Conservation (phyloP, 2,797 vertebrate genomes). For the Scolopax bukidnonensis region DNA sequence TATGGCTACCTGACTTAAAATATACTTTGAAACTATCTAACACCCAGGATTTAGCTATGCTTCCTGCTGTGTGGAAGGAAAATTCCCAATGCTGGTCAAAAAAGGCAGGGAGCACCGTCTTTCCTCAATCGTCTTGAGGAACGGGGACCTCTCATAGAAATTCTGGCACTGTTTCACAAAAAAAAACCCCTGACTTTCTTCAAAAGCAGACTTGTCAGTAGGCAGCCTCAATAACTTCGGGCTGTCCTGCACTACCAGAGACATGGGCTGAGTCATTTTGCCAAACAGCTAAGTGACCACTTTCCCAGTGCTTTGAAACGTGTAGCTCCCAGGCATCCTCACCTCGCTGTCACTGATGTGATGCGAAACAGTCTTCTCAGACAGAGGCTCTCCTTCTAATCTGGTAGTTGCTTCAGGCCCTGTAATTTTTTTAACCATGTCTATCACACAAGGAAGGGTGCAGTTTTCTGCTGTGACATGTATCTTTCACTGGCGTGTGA, state of each 20-base stretch:
- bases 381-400: neutral
- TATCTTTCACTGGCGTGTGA: neutral
- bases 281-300: neutral
- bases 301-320: slow-evolving; percentile 11
- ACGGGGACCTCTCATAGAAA: neutral
- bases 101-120: neutral
- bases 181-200: neutral
- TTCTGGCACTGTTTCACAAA: neutral
- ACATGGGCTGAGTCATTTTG: neutral
- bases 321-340: neutral
- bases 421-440: neutral
- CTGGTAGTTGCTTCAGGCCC: slow-evolving; percentile 7
- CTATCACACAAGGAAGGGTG: neutral
- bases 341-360: neutral
- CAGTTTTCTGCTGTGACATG: neutral
- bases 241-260: neutral
- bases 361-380: neutral
- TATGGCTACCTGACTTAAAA: neutral
- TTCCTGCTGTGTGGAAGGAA: neutral
- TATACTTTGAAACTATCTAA: neutral
- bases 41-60: neutral
- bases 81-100: neutral
- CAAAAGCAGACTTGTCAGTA: neutral
- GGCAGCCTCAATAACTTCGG: neutral
- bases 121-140: neutral